Evolutionary conservation across 1,140 invertebrate genomes (phyloP), one percentile per base, ranked within the genome.

Genomic region (Colletes gigas): DNA sequence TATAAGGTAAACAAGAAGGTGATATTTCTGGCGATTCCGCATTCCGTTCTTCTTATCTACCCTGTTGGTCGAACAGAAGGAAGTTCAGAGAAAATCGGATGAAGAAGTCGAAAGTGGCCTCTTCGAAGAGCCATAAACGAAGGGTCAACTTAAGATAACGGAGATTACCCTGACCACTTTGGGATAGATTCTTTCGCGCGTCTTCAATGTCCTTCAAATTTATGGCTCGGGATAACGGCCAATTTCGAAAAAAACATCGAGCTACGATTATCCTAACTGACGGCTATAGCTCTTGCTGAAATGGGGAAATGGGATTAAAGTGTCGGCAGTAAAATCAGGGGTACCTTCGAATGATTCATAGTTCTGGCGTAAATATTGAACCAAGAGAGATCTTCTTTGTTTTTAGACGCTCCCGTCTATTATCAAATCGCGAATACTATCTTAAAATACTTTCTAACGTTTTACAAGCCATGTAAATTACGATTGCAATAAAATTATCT

Each of bases 91-190:
- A 70, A 83, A 86, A 87, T 86, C n/a, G n/a, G n/a, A n/a, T n/a
- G n/a, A n/a, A n/a, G n/a, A n/a, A n/a, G n/a, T n/a, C n/a, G n/a
- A n/a, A n/a, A n/a, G n/a, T n/a, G n/a, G n/a, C n/a, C n/a, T n/a
- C n/a, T n/a, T n/a, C n/a, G n/a, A n/a, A n/a, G n/a, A n/a, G n/a
- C n/a, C n/a, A n/a, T n/a, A n/a, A n/a, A n/a, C n/a, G n/a, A n/a
- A n/a, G n/a, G n/a, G n/a, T n/a, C n/a, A n/a, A n/a, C n/a, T n/a
- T n/a, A n/a, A 91, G 91, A 92, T 92, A 92, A 90, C 89, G 87
- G 87, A 91, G 90, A 91, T 92, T 89, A 88, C 86, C 82, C 74
- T 84, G 79, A 85, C 90, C 86, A 85, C 81, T 83, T 88, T 82
- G 85, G 82, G 89, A 91, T 90, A 90, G 86, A 89, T 87, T 87